phyloP scores from a whole-genome alignment of 1,140 invertebrate genomes.

The Patella vulgata region DNA sequence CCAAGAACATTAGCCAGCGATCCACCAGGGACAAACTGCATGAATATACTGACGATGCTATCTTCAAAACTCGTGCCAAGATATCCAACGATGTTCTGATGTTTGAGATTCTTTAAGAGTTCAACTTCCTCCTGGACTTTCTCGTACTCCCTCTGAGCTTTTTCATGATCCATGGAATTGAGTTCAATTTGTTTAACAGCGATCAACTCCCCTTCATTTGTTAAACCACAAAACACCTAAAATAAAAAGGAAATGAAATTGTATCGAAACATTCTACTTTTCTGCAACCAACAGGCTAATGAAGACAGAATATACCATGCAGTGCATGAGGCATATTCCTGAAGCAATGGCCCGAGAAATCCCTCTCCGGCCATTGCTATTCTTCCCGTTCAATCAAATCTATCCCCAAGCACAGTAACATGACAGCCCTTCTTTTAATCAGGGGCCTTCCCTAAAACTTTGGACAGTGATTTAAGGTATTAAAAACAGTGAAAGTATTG shows the following conservation, averaged over 20 bases:
- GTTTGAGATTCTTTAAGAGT: constrained; percentile 63
- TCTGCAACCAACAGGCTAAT: no score
- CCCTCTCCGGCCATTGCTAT: no score
- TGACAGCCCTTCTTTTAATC: no score
- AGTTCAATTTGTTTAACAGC: constrained; percentile 67
- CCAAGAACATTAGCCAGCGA: constrained; percentile 63
- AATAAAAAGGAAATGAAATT: constrained; percentile 4
- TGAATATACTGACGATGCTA: constrained; percentile 62
- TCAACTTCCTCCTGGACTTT: constrained; percentile 66
- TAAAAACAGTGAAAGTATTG: no score
- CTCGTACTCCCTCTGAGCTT: constrained; percentile 63
- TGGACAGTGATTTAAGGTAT: no score
- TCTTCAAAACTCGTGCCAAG: constrained; percentile 62
- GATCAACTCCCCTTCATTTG: constrained; percentile 63
- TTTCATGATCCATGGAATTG: constrained; percentile 55
- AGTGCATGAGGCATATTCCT: no score
- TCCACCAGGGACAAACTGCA: constrained; percentile 65
- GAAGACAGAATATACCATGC: not conserved
- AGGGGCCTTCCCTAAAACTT: no score
- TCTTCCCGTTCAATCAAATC: no score
- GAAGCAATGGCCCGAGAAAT: no score
- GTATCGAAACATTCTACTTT: not conserved
- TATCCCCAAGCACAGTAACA: no score
- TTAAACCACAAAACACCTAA: constrained; percentile 65
- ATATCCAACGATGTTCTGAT: constrained; percentile 66